Evolutionary conservation across 2,113 vertebrate genomes (phyloP).

Genomic region (Tachysurus fulvidraco): DNA sequence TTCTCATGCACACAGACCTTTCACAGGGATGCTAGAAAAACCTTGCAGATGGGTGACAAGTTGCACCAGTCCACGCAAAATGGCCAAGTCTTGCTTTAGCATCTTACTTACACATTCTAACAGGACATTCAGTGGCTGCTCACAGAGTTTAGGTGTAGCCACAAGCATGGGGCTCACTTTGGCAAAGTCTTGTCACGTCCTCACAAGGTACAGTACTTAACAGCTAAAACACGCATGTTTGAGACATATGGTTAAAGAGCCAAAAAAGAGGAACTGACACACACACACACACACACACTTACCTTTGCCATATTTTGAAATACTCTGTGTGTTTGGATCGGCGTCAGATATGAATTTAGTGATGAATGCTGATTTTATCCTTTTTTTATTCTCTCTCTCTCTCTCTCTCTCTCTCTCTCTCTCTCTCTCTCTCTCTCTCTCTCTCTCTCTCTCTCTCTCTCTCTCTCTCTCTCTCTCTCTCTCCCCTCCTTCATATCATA

Average conservation of each 20-base stretch:
- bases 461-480: slow-evolving; percentile 71
- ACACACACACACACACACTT: neutral
- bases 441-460: slow-evolving; percentile 72
- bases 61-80: slow-evolving; percentile 69
- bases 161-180: neutral
- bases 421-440: slow-evolving; percentile 56
- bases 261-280: neutral
- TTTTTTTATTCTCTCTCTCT: slow-evolving; percentile 20
- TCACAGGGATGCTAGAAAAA: slow-evolving; percentile 68
- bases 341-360: slow-evolving; percentile 33
- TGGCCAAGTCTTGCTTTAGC: slow-evolving; percentile 69
- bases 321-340: neutral
- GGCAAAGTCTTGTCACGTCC: neutral
- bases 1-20: slow-evolving; percentile 52
- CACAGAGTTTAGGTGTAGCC: slow-evolving; percentile 60
- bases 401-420: slow-evolving; percentile 77
- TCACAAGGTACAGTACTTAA: neutral
- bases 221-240: neutral
- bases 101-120: slow-evolving; percentile 71
- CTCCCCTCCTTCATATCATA: slow-evolving; percentile 80
- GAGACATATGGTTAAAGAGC: neutral
- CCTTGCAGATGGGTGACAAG: slow-evolving; percentile 72
- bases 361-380: slow-evolving; percentile 23
- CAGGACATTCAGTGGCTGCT: slow-evolving; percentile 63
- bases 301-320: neutral